Evolutionary conservation across 2,113 vertebrate species (phyloP).

Genomic region (Carlito syrichta): DNA sequence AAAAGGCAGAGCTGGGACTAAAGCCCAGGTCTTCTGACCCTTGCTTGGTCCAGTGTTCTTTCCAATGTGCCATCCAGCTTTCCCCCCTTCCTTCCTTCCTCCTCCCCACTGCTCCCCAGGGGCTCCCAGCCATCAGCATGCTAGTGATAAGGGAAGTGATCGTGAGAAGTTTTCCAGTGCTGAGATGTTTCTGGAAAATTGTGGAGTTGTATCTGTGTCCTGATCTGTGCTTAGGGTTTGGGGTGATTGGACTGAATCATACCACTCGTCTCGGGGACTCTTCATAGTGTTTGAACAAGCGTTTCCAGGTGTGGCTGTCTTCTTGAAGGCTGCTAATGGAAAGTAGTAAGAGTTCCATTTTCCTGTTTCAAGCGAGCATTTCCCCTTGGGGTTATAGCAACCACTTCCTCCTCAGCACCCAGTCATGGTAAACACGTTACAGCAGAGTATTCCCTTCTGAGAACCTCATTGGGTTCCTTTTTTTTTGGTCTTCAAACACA

Average conservation of each 20-base stretch:
- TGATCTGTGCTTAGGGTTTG: not conserved
- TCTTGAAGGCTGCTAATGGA: slow-evolving; percentile 58
- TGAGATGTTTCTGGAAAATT: slow-evolving; percentile 1
- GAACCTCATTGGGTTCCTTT: not conserved
- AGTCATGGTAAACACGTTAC: slow-evolving; percentile 39
- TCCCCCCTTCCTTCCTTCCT: not conserved
- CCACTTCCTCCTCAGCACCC: slow-evolving; percentile 72
- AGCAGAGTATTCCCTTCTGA: slow-evolving; percentile 53
- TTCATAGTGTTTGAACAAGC: not conserved
- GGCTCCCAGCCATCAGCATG: not conserved
- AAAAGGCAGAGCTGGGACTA: not conserved
- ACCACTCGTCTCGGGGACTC: not conserved
- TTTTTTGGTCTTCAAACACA: not conserved
- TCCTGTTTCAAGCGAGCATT: slow-evolving; percentile 74
- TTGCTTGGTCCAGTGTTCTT: not conserved
- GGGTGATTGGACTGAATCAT: not conserved
- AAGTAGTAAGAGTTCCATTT: slow-evolving; percentile 74
- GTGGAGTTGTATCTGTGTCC: not conserved
- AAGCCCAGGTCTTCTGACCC: not conserved
- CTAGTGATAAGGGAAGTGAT: not conserved
- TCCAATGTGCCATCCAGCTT: not conserved
- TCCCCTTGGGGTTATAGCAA: slow-evolving; percentile 72
- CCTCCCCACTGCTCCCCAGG: not conserved
- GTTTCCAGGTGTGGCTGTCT: not conserved
- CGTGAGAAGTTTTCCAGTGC: not conserved